Base-by-base conservation (phyloP, 2,113 vertebrate genomes). In the Ceratotherium simum region DNA sequence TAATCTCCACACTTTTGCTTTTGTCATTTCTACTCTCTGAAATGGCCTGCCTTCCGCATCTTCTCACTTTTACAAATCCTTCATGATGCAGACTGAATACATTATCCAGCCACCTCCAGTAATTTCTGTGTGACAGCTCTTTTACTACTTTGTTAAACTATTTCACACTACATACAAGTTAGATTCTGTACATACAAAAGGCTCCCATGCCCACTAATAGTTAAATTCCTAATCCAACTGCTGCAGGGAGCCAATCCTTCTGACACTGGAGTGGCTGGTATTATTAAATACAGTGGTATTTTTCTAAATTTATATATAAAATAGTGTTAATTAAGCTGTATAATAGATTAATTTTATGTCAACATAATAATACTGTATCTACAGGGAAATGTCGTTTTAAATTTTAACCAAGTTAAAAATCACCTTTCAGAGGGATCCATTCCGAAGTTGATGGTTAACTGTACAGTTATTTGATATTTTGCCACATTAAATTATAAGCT, bases 401-500 rank as follows among this genome's bases (percentile, higher is more conserved):
- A 92, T 95, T 82, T 82, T 80, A 89, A 58, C 16, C 48, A 65
- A 84, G 78, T 96, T 93, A 39, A 91, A 1, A 91, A 84, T 80
- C 58, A 91, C 20, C 46, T 73, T 92, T 91, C 54, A 92, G 31
- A 83, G 42, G 42, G 42, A 81, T 78, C 54, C n/a, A 82, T 46
- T 96, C 33, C 85, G 39, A 98, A 92, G 39, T 10, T 96, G 39
- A 84, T 80, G 17, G 29, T 89, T 79, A 95, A 58, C 5, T 86
- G 20, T 56, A 51, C 14, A 95, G 4, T 48, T 36, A 2, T 79
- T 7, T 76, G 51, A 6, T 39, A 79, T 65, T 84, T 27, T 93
- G 36, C 31, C 29, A 86, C 85, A 97, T 93, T 97, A 78, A 97
- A 97, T 8, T 51, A 0, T 84, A 93, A 79, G 42, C 4, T 67